Conservation (phyloP, 2,113 vertebrate genomes). For the Chaenogobius annularis region DNA sequence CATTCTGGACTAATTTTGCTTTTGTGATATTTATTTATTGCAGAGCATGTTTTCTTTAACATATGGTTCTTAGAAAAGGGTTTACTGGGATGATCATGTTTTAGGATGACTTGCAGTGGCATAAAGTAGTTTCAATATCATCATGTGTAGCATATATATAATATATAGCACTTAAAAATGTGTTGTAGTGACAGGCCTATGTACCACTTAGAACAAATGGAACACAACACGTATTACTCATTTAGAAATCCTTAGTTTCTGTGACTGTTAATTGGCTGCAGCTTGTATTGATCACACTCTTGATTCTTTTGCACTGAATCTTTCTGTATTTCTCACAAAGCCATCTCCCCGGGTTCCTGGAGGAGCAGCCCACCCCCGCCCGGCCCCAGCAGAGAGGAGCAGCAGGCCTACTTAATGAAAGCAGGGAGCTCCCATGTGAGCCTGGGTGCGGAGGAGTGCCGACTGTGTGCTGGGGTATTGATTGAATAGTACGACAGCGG, state of each 20-base stretch:
- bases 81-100: no score
- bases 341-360: constrained; percentile 5
- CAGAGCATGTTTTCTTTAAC: no score
- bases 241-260: neutral
- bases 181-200: no score
- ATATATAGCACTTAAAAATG: no score
- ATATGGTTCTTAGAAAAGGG: no score
- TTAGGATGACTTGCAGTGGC: no score
- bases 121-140: no score
- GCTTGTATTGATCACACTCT: constrained; percentile 5
- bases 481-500: constrained; percentile 56
- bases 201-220: neutral
- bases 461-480: constrained; percentile 31
- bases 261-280: neutral
- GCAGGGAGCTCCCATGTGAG: constrained; percentile 52
- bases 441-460: constrained; percentile 31
- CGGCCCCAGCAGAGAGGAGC: constrained; percentile 39
- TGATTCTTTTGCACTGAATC: constrained; percentile 11
- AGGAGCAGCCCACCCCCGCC: constrained; percentile 14
- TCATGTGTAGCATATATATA: no score
- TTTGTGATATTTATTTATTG: no score
- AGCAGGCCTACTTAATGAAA: constrained; percentile 62
- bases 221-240: neutral
- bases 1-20: no score
- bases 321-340: constrained; percentile 24